These are phyloP conservation scores for Mimumesa dahlbomi DNA, from an alignment of 2,888 invertebrate genomes.

Conservation along the genomic window DNA sequence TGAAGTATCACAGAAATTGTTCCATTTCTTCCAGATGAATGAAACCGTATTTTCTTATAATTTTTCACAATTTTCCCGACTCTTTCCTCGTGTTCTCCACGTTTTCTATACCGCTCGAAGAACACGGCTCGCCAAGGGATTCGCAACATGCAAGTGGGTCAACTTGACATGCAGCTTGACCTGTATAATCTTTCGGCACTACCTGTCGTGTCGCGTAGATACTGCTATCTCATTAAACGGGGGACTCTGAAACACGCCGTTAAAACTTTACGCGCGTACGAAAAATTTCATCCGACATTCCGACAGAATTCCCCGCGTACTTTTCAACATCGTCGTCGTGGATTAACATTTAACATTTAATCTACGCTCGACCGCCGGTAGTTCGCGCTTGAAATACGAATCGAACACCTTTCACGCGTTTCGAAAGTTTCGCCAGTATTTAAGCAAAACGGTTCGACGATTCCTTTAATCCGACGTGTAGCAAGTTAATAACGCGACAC, in stretches of 20 bases:
- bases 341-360: no score
- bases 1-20: no score
- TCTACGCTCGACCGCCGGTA: no score
- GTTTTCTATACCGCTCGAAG: not conserved
- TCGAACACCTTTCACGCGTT: no score
- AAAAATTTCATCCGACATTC: no score
- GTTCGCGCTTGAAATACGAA: no score
- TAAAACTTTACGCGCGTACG: no score
- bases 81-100: not conserved
- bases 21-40: no score
- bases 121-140: constrained; percentile 25
- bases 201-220: constrained; percentile 44
- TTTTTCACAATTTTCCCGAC: not conserved
- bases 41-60: not conserved
- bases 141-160: constrained; percentile 42
- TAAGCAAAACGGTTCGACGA: constrained; percentile 1
- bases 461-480: constrained; percentile 7
- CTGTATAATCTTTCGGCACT: constrained; percentile 46
- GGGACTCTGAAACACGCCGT: no score
- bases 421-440: no score
- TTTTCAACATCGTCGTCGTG: no score
- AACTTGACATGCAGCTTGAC: constrained; percentile 40
- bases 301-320: no score
- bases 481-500: constrained; percentile 25
- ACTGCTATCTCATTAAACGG: constrained; percentile 36